phyloP scores from a whole-genome alignment of 1,140 invertebrate species.

The Semibalanus balanoides region DNA sequence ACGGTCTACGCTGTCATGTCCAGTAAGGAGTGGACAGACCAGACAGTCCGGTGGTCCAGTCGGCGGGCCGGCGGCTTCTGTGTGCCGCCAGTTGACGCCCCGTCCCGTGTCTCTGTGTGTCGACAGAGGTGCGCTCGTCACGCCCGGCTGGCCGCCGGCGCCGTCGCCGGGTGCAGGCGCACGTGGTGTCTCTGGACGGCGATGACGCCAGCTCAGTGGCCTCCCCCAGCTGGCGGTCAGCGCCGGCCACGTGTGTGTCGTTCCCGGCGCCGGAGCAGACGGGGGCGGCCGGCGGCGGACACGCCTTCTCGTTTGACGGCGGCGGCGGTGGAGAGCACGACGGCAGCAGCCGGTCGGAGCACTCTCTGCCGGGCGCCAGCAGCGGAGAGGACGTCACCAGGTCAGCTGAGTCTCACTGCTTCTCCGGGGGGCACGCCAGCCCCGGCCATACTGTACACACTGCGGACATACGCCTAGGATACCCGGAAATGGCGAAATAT shows the following conservation, averaged over 20 bases:
- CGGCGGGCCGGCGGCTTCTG: no score
- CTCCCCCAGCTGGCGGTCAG: background rate
- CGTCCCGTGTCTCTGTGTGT: no score
- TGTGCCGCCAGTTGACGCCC: no score
- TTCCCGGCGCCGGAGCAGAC: conserved; percentile 17
- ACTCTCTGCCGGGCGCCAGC: background rate
- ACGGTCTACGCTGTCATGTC: no score
- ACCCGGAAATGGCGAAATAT: no score
- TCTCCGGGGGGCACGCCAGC: no score
- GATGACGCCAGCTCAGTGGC: background rate
- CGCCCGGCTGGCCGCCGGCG: no score
- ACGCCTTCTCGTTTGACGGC: conserved; percentile 12
- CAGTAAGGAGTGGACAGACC: no score
- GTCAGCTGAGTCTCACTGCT: no score
- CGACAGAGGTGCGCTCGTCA: background rate
- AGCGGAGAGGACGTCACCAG: conserved; percentile 2
- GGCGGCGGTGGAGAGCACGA: conserved; percentile 14
- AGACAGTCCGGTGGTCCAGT: no score
- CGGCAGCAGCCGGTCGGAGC: conserved; percentile 1
- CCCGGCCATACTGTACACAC: no score
- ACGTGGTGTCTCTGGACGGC: background rate
- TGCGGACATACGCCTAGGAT: no score
- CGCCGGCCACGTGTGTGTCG: conserved; percentile 17
- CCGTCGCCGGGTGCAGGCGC: background rate
- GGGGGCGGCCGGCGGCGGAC: conserved; percentile 1